Percentiles rank a stretch among this genome's conserved stretches.
Conservation (phyloP, 2,797 vertebrate genomes). For the Tenualosa ilisha region DNA sequence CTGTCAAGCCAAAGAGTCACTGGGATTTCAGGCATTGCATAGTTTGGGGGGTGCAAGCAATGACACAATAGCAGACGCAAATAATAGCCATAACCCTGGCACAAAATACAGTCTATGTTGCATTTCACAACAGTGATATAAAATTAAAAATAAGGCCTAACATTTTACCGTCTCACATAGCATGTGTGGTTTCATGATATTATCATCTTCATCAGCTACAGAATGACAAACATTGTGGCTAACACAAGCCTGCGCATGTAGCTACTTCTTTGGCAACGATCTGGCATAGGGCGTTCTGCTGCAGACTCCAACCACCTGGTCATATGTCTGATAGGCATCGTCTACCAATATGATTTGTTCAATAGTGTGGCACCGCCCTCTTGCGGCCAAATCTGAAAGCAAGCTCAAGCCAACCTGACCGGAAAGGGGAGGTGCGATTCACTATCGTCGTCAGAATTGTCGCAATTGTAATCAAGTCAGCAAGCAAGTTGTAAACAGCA, state of each 20-base stretch:
- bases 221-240: background rate
- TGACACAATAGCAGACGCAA: background rate
- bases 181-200: background rate
- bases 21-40: background rate
- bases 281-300: background rate
- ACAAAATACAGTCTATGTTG: background rate
- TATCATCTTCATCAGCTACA: background rate
- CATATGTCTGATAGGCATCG: background rate
- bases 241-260: no score
- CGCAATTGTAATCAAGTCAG: background rate
- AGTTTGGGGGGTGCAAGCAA: background rate
- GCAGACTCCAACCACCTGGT: background rate
- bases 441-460: background rate
- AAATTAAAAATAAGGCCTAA: background rate
- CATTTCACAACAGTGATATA: background rate
- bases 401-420: background rate
- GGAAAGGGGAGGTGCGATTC: constrained; percentile 1
- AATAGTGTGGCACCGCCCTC: background rate
- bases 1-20: background rate
- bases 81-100: background rate
- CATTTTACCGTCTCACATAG: background rate
- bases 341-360: background rate
- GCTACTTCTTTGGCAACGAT: no score
- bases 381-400: background rate
- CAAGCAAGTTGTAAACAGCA: constrained; percentile 16